phyloP scores from a whole-genome alignment of 1,140 invertebrate genomes.

The Theocolax elegans region DNA sequence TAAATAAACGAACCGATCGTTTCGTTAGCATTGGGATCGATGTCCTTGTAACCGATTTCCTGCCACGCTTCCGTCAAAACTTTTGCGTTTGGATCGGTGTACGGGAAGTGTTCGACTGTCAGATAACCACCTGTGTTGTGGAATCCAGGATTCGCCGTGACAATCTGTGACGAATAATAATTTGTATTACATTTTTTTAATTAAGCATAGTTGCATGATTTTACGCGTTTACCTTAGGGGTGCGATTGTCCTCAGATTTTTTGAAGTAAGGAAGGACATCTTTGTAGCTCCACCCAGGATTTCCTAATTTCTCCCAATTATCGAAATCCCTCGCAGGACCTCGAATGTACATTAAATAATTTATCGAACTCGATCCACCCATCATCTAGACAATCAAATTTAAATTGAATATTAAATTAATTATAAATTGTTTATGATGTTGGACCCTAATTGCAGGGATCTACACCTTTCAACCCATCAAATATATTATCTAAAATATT shows the following conservation, averaged over 20 bases:
- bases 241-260: constrained; percentile 75
- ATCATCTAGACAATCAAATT: too few species aligned
- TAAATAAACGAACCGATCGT: constrained; percentile 71
- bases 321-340: constrained; percentile 76
- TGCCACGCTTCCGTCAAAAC: constrained; percentile 66
- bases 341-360: constrained; percentile 79
- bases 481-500: too few species aligned
- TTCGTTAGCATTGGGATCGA: constrained; percentile 69
- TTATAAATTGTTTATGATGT: too few species aligned
- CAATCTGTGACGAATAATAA: constrained; percentile 59
- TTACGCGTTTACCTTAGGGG: too few species aligned
- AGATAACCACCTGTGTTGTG: constrained; percentile 73
- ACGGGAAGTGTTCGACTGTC: constrained; percentile 72
- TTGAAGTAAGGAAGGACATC: constrained; percentile 82
- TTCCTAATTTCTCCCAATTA: constrained; percentile 77
- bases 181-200: too few species aligned
- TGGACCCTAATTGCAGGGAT: too few species aligned
- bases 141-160: constrained; percentile 69
- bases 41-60: constrained; percentile 60
- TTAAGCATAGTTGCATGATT: too few species aligned
- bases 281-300: constrained; percentile 84
- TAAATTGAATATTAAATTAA: too few species aligned
- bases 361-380: constrained; percentile 77
- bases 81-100: constrained; percentile 67
- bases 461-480: too few species aligned